These are phyloP conservation scores for Calliopum simillimum DNA, from an alignment of 2,888 invertebrate genomes.

Conservation along the genomic window DNA sequence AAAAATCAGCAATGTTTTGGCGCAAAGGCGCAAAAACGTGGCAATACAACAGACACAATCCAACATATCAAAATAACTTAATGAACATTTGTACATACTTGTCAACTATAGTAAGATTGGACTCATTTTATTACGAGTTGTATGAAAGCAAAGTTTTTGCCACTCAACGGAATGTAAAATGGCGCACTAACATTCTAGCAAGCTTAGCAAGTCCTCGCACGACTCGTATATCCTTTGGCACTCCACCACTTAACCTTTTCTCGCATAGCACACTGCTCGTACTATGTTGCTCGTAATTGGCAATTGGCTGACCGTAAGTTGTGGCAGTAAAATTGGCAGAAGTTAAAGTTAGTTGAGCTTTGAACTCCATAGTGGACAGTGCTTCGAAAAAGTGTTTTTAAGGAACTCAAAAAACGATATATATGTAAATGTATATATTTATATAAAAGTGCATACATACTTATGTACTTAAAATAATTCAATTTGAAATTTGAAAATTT, in stretches of 20 bases:
- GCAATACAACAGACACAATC: not conserved
- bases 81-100: no score
- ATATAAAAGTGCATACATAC: not conserved
- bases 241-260: slow-evolving; percentile 3
- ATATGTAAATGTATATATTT: not conserved
- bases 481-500: no score
- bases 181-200: slow-evolving; percentile 33
- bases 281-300: not conserved
- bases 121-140: no score
- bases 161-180: slow-evolving; percentile 37
- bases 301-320: slow-evolving; percentile 3
- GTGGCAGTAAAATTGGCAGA: slow-evolving; percentile 14
- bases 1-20: not conserved
- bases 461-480: not conserved
- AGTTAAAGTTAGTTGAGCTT: slow-evolving; percentile 40
- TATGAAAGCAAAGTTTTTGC: not conserved
- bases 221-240: not conserved
- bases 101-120: not conserved
- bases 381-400: not conserved
- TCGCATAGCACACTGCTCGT: not conserved
- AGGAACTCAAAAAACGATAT: not conserved
- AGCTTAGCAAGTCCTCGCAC: not conserved
- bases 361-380: slow-evolving; percentile 32
- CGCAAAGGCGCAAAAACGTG: not conserved
- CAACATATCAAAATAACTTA: not conserved